These are phyloP conservation scores for Portunus trituberculatus DNA, from an alignment of 1,140 invertebrate species.

Conservation along the genomic window DNA sequence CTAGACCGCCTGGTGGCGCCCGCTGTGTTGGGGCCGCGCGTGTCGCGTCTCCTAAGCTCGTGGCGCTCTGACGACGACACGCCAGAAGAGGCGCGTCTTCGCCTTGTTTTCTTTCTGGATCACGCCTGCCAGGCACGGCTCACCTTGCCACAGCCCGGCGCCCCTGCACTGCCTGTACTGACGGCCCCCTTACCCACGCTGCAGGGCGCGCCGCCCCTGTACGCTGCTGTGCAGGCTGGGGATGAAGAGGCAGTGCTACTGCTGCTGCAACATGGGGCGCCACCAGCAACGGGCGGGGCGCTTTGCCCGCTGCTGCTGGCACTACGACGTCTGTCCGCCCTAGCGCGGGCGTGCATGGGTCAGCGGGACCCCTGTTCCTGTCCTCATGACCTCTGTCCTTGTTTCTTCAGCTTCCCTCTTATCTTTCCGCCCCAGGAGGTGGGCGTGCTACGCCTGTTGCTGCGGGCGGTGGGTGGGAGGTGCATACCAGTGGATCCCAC, in stretches of 20 bases:
- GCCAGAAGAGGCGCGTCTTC: slow-evolving; percentile 50
- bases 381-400: slow-evolving; percentile 21
- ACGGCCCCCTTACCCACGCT: slow-evolving; percentile 55
- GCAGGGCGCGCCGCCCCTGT: slow-evolving; percentile 59
- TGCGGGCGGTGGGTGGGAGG: slow-evolving; percentile 40
- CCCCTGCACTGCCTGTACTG: background rate
- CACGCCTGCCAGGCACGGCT: slow-evolving; percentile 45
- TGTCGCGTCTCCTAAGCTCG: slow-evolving; percentile 59
- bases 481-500: background rate
- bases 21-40: slow-evolving; percentile 49
- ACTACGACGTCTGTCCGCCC: slow-evolving; percentile 55
- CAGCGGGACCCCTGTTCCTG: slow-evolving; percentile 56
- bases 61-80: slow-evolving; percentile 57
- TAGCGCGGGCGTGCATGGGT: slow-evolving; percentile 48
- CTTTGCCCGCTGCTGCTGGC: slow-evolving; percentile 53
- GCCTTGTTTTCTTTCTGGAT: slow-evolving; percentile 53
- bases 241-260: slow-evolving; percentile 62
- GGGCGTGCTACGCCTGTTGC: slow-evolving; percentile 45
- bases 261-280: slow-evolving; percentile 59
- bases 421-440: slow-evolving; percentile 47
- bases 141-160: slow-evolving; percentile 4
- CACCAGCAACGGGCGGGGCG: slow-evolving; percentile 40
- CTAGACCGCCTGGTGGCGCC: slow-evolving; percentile 62
- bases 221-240: slow-evolving; percentile 57
- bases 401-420: slow-evolving; percentile 40